Percentiles rank a stretch among this genome's conserved stretches.
These are phyloP conservation scores for Chloebia gouldiae DNA, from an alignment of 2,113 vertebrate species.

Conservation along the genomic window DNA sequence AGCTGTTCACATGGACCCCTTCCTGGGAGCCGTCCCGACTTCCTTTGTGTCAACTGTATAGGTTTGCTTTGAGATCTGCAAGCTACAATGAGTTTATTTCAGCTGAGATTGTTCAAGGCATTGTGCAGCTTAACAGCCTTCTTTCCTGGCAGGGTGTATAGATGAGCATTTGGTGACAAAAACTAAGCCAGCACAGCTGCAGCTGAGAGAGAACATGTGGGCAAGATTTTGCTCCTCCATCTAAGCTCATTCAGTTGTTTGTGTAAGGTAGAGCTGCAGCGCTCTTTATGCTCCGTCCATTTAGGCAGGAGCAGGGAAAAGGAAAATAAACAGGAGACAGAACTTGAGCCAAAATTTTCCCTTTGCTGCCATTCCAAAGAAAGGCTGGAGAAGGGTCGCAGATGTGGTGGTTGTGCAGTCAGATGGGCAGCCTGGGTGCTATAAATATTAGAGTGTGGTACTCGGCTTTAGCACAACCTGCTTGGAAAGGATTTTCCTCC, in stretches of 20 bases:
- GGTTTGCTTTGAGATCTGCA: neutral
- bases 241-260: neutral
- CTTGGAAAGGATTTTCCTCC: neutral
- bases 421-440: neutral
- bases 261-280: neutral
- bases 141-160: neutral
- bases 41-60: neutral
- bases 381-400: neutral
- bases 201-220: neutral
- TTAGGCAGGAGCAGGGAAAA: neutral
- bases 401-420: neutral
- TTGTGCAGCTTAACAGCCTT: neutral
- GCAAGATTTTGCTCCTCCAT: neutral
- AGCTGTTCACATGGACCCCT: neutral
- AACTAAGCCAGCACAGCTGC: constrained; percentile 18
- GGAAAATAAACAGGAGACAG: neutral
- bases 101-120: neutral
- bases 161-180: neutral
- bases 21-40: neutral
- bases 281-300: neutral
- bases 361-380: neutral
- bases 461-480: neutral
- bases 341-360: neutral
- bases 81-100: neutral
- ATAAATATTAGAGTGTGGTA: neutral